These are phyloP conservation scores for Stenopsyche tienmushanensis DNA, from an alignment of 1,140 invertebrate genomes.

Conservation along the genomic window DNA sequence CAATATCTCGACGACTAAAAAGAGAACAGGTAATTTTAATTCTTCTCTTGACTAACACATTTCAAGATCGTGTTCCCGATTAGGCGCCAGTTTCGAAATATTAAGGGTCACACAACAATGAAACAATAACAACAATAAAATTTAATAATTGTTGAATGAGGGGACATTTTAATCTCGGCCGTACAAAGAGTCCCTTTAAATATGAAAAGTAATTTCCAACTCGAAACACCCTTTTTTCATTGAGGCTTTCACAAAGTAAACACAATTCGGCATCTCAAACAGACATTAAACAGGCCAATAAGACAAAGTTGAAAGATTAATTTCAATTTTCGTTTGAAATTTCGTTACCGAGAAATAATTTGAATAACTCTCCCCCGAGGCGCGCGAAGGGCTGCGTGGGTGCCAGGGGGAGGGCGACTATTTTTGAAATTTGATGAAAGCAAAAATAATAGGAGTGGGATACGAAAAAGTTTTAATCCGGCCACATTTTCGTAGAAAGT, in stretches of 20 bases:
- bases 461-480: slow-evolving; percentile 25
- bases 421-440: slow-evolving; percentile 19
- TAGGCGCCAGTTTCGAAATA: no score
- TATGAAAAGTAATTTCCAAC: slow-evolving; percentile 1
- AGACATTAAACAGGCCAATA: slow-evolving; percentile 8
- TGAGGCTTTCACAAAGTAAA: neutral
- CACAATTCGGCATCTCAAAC: slow-evolving; percentile 13
- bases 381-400: neutral
- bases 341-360: slow-evolving; percentile 21
- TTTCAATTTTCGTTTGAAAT: slow-evolving; percentile 38
- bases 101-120: no score
- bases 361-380: slow-evolving; percentile 1
- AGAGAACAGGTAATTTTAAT: no score
- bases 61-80: no score
- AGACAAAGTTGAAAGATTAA: slow-evolving; percentile 33
- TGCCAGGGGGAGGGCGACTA: neutral
- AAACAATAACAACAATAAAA: neutral
- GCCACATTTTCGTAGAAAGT: neutral
- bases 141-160: neutral
- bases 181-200: neutral
- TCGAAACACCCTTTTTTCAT: neutral
- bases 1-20: no score
- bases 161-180: neutral
- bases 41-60: no score
- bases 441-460: neutral